phyloP scores from a whole-genome alignment of 2,888 invertebrate genomes.

The Pyrgus malvae region DNA sequence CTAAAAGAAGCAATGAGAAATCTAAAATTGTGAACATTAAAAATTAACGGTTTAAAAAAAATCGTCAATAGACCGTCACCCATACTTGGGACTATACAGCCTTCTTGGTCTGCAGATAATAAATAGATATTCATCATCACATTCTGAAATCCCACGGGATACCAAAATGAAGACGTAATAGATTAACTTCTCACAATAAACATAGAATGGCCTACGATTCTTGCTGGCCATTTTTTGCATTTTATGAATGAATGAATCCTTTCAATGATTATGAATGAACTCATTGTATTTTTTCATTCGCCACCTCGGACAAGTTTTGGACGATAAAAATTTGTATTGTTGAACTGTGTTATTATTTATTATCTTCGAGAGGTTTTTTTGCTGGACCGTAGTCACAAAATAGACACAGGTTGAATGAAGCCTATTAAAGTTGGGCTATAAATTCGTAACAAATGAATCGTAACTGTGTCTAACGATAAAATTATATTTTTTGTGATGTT shows the following conservation, averaged over 20 bases:
- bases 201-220: constrained; percentile 36
- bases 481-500: not conserved
- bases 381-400: constrained; percentile 30
- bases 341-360: constrained; percentile 68
- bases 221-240: constrained; percentile 52
- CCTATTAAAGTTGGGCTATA: constrained; percentile 15
- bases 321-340: constrained; percentile 78
- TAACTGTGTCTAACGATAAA: constrained; percentile 9
- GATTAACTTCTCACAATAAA: constrained; percentile 56
- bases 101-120: constrained; percentile 44
- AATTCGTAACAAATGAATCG: constrained; percentile 19
- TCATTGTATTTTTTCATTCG: constrained; percentile 46
- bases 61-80: no score
- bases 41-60: constrained; percentile 28
- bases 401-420: constrained; percentile 30
- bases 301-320: constrained; percentile 45
- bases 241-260: constrained; percentile 60
- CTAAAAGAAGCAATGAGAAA: no score
- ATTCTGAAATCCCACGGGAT: constrained; percentile 66
- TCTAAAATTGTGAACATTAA: no score
- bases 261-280: constrained; percentile 40
- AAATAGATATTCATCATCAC: constrained; percentile 55
- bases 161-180: constrained; percentile 68
- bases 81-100: constrained; percentile 37
- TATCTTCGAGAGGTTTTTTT: constrained; percentile 45